These are phyloP conservation scores for Cossypha niveicapilla DNA, from an alignment of 2,797 vertebrate genomes.

Conservation along the genomic window DNA sequence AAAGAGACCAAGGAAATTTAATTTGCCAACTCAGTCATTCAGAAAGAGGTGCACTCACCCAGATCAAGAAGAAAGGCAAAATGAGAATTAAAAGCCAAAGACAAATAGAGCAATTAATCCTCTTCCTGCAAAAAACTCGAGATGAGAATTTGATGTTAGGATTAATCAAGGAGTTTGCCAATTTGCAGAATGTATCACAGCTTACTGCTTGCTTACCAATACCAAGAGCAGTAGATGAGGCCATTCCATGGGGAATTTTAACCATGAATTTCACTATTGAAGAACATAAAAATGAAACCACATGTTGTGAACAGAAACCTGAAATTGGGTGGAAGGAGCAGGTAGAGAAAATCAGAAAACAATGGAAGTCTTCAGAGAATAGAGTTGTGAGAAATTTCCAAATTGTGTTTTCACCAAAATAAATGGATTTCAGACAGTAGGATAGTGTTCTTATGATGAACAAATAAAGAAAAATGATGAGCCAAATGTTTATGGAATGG, in stretches of 20 bases:
- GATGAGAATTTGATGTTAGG: not conserved
- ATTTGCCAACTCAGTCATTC: not conserved
- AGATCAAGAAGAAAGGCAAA: not conserved
- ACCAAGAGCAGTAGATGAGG: not conserved
- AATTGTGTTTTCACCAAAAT: not conserved
- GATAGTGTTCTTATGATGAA: not conserved
- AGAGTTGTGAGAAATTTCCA: not conserved
- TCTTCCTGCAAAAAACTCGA: not conserved
- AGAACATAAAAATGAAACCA: not conserved
- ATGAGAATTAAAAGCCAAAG: not conserved
- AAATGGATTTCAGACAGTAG: not conserved
- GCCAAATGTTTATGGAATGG: not conserved
- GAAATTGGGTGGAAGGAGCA: not conserved
- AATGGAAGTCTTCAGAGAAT: not conserved
- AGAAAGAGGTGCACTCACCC: not conserved
- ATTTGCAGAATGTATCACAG: not conserved
- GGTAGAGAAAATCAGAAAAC: not conserved
- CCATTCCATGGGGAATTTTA: not conserved
- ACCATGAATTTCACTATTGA: not conserved
- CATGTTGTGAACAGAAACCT: not conserved
- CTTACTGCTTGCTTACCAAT: not conserved
- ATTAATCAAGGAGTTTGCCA: not conserved
- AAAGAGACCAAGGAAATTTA: not conserved
- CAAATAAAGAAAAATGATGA: not conserved
- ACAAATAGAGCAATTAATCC: not conserved